Base-by-base conservation (phyloP, 2,113 vertebrate genomes). In the Melanerpes formicivorus region DNA sequence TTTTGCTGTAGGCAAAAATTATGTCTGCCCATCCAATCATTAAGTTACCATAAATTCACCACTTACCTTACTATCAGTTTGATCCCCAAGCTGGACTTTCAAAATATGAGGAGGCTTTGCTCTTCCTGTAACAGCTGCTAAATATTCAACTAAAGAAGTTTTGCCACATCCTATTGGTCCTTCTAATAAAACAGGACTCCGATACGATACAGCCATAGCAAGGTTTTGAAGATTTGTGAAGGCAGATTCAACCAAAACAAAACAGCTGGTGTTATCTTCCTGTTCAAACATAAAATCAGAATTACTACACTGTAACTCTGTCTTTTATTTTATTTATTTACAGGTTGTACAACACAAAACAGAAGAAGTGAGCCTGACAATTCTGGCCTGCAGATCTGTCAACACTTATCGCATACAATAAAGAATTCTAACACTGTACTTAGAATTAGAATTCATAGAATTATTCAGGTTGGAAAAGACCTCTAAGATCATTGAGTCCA, bases 1-100 rank as follows among this genome's bases (percentile, higher is more conserved):
- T 99, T 98, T 99, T 99, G 64, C 99, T n/a, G 62, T 32, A 77
- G 85, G 6, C 55, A 74, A 71, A 90, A 71, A 90, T n/a, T n/a
- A n/a, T n/a, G n/a, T n/a, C n/a, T n/a, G n/a, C n/a, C n/a, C n/a
- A n/a, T n/a, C n/a, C n/a, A n/a, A n/a, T n/a, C n/a, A n/a, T n/a
- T n/a, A n/a, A n/a, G 59, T 23, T 13, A 52, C 50, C 50, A 52
- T 14, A 87, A 75, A 37, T 60, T 62, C n/a, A 80, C 71, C 52
- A 10, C 40, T 97, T 98, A 99, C 99, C 98, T 99, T 99, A 96
- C 99, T 99, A 93, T 99, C 99, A 7, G 99, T 99, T 84, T 99
- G 99, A 97, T 99, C 99, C 50, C 99, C 99, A 54, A 99, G 98
- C 48, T 99, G 99, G 72, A 99, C 98, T 97, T 99, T 99, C 26